These are phyloP conservation scores for Drosophila tripunctata DNA, from an alignment of 2,888 invertebrate species.

Conservation along the genomic window DNA sequence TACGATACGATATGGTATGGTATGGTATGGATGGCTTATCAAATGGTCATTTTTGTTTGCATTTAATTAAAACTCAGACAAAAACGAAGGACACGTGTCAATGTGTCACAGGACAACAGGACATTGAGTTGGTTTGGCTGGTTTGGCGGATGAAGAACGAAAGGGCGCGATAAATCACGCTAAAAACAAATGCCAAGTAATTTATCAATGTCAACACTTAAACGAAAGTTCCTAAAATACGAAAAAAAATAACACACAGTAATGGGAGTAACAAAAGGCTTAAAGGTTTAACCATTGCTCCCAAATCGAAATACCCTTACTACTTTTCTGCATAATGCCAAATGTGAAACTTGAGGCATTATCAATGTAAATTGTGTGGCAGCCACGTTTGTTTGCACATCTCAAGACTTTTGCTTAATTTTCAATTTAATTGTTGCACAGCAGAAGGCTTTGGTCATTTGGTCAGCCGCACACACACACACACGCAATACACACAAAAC, in stretches of 20 bases:
- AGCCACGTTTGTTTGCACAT: constrained; percentile 65
- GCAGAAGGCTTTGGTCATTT: constrained; percentile 47
- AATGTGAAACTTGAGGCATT: constrained; percentile 23
- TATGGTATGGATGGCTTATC: constrained; percentile 65
- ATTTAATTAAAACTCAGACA: constrained; percentile 83
- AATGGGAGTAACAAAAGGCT: constrained; percentile 68
- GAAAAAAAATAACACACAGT: constrained; percentile 25
- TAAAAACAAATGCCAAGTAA: constrained; percentile 81
- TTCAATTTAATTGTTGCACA: constrained; percentile 67
- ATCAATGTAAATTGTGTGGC: constrained; percentile 52
- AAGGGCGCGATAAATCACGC: constrained; percentile 82
- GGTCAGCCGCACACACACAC: constrained; percentile 34
- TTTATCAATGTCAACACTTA: constrained; percentile 83
- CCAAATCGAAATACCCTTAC: background rate
- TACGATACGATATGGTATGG: no score
- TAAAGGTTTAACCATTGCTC: constrained; percentile 72
- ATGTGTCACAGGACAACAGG: constrained; percentile 64
- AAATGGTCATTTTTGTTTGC: constrained; percentile 83
- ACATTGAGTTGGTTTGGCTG: background rate
- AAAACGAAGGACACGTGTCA: constrained; percentile 81
- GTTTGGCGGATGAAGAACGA: constrained; percentile 9
- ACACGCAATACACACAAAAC: background rate
- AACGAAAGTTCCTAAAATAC: constrained; percentile 29
- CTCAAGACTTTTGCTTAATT: constrained; percentile 74
- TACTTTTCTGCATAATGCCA: background rate